These are phyloP conservation scores for Mythimna lalbum DNA, from an alignment of 2,888 invertebrate genomes.

Conservation along the genomic window DNA sequence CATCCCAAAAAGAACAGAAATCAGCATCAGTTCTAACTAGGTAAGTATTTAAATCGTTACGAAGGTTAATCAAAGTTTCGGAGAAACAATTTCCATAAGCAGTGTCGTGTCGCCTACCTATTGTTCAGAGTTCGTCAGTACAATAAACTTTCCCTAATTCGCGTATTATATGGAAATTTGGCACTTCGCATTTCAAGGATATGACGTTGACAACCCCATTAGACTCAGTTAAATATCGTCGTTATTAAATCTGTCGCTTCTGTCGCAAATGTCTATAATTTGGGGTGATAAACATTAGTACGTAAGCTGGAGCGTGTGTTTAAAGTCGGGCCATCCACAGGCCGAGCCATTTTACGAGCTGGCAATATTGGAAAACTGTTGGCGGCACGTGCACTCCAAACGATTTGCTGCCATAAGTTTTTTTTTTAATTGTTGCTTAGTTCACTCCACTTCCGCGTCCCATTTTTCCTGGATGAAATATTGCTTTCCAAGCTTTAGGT, in stretches of 20 bases:
- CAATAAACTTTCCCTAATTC: slow-evolving; percentile 51
- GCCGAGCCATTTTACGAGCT: slow-evolving; percentile 77
- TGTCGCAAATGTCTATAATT: slow-evolving; percentile 60
- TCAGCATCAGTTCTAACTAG: background rate
- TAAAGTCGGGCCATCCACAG: slow-evolving; percentile 66
- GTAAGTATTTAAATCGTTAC: background rate
- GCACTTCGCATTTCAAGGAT: slow-evolving; percentile 53
- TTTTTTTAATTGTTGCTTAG: slow-evolving; percentile 65
- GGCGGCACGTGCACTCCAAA: slow-evolving; percentile 78
- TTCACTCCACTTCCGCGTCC: slow-evolving; percentile 50
- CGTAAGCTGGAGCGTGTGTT: slow-evolving; percentile 66
- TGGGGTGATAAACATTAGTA: slow-evolving; percentile 48
- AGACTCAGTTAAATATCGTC: slow-evolving; percentile 54
- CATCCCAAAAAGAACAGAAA: too few species aligned
- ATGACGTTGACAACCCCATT: slow-evolving; percentile 55
- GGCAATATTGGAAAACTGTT: slow-evolving; percentile 86
- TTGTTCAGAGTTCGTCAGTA: slow-evolving; percentile 18
- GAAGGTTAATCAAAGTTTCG: slow-evolving; percentile 13
- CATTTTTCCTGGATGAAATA: slow-evolving; percentile 50
- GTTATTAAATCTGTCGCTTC: slow-evolving; percentile 53
- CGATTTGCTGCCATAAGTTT: slow-evolving; percentile 66
- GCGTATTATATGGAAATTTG: slow-evolving; percentile 46
- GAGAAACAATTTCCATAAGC: slow-evolving; percentile 7
- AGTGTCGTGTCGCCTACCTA: slow-evolving; percentile 12
- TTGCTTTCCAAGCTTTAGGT: slow-evolving; percentile 11